Evolutionary conservation across 2,797 vertebrate species (phyloP).

Genomic region (Scyliorhinus canicula): DNA sequence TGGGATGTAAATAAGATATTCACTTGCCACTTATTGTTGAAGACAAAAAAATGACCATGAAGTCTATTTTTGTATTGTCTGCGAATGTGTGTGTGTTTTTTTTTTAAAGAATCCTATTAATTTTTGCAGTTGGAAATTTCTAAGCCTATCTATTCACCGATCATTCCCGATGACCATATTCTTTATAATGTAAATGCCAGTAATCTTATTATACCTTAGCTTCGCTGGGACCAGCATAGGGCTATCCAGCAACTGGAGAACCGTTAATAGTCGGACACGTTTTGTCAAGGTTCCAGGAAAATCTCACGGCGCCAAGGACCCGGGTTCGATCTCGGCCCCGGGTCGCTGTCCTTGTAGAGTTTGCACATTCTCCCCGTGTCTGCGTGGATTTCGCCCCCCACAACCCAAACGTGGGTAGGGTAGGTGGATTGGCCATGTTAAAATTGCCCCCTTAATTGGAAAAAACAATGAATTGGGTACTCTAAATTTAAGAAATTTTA

Average conservation of each 20-base stretch:
- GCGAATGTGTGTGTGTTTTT: background rate
- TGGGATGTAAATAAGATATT: constrained; percentile 96
- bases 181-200: background rate
- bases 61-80: constrained; percentile 43
- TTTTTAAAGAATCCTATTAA: background rate
- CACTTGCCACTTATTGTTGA: constrained; percentile 72
- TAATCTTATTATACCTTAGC: background rate
- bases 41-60: constrained; percentile 77
- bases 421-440: too few relatives aligned
- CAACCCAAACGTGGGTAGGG: too few relatives aligned
- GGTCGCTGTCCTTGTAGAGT: too few relatives aligned
- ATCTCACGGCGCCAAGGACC: too few relatives aligned
- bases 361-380: too few relatives aligned
- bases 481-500: too few relatives aligned
- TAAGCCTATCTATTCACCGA: background rate
- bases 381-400: too few relatives aligned
- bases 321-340: too few relatives aligned
- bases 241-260: background rate
- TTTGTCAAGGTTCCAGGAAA: background rate
- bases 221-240: background rate
- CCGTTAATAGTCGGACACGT: too few relatives aligned
- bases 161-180: background rate
- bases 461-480: too few relatives aligned
- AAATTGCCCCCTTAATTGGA: too few relatives aligned
- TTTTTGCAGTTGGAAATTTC: constrained; percentile 1